Conservation (phyloP, 2,888 invertebrate species). For the Quadriops clusia region DNA sequence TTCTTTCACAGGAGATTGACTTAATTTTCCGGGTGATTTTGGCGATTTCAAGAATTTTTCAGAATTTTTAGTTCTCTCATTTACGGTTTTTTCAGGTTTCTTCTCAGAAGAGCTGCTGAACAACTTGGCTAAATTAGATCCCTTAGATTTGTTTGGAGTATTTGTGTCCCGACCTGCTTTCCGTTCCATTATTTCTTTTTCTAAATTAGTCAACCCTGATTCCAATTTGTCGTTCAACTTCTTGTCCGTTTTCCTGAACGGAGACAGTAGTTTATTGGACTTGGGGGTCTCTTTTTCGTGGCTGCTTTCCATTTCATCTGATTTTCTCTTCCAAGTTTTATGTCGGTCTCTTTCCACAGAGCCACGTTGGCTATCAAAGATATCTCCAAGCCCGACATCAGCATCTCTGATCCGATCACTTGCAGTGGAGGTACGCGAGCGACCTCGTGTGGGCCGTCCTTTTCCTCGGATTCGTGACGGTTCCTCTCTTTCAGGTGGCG, state of each 20-base stretch:
- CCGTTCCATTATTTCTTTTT: conserved; percentile 34
- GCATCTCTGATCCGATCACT: conserved; percentile 57
- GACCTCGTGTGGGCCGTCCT: conserved; percentile 24
- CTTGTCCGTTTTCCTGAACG: conserved; percentile 52
- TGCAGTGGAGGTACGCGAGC: conserved; percentile 29
- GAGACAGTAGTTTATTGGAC: conserved; percentile 47
- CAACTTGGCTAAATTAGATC: conserved; percentile 44
- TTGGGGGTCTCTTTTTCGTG: conserved; percentile 33
- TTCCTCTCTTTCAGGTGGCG: conserved; percentile 64
- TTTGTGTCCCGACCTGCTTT: conserved; percentile 33
- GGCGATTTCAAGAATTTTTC: conserved; percentile 8
- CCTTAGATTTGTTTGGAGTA: conserved; percentile 33
- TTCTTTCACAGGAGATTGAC: conserved; percentile 14
- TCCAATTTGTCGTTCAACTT: conserved; percentile 36
- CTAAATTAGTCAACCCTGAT: conserved; percentile 26
- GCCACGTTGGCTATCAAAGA: conserved; percentile 47
- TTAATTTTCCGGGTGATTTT: conserved; percentile 7
- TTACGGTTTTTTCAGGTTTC: not conserved
- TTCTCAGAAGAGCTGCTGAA: conserved; percentile 28
- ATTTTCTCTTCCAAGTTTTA: conserved; percentile 34
- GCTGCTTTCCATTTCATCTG: conserved; percentile 28
- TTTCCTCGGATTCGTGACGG: conserved; percentile 38
- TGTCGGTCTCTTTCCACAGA: conserved; percentile 32
- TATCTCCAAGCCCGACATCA: conserved; percentile 53
- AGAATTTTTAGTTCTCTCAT: conserved; percentile 1